Percentiles rank a stretch among this genome's conserved stretches.
Evolutionary conservation across 1,140 invertebrate genomes (phyloP).

Genomic region (Psilanteris sp.): DNA sequence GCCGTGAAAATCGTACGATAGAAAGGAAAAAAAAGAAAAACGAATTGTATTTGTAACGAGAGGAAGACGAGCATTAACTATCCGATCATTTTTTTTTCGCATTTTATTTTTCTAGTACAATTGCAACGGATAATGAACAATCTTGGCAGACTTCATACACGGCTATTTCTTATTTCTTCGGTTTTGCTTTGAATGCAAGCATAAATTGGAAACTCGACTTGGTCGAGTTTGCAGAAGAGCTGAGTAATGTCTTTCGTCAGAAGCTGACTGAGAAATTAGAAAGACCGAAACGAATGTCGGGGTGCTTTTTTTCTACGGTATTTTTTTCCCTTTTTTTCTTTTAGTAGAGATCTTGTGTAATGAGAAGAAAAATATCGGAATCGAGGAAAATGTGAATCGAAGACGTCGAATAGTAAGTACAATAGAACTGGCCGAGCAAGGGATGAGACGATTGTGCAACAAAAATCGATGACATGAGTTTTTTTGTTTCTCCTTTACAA

Average conservation of each 20-base stretch:
- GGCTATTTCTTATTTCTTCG: constrained; percentile 44
- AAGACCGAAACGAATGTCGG: constrained; percentile 42
- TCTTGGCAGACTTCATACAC: constrained; percentile 19
- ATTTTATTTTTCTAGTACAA: background rate
- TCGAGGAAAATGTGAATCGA: constrained; percentile 47
- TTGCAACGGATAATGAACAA: constrained; percentile 19
- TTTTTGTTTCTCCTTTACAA: constrained; percentile 5
- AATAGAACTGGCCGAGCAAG: constrained; percentile 15
- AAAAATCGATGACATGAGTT: constrained; percentile 31
- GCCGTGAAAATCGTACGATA: too few relatives aligned
- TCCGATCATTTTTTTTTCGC: background rate
- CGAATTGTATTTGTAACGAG: too few relatives aligned
- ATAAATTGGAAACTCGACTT: constrained; percentile 61
- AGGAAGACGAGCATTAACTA: too few relatives aligned
- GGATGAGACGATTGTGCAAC: constrained; percentile 28
- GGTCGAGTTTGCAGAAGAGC: constrained; percentile 57
- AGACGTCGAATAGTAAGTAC: constrained; percentile 26
- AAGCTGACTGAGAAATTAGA: constrained; percentile 57
- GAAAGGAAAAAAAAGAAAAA: too few relatives aligned
- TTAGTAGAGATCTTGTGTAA: constrained; percentile 30
- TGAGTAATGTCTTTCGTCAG: constrained; percentile 62
- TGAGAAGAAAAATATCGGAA: constrained; percentile 57
- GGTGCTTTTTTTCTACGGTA: constrained; percentile 4
- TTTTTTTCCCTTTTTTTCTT: constrained; percentile 8
- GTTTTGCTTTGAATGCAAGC: constrained; percentile 48